Conservation (phyloP, 2,888 invertebrate species). For the Sminthurides aquaticus region DNA sequence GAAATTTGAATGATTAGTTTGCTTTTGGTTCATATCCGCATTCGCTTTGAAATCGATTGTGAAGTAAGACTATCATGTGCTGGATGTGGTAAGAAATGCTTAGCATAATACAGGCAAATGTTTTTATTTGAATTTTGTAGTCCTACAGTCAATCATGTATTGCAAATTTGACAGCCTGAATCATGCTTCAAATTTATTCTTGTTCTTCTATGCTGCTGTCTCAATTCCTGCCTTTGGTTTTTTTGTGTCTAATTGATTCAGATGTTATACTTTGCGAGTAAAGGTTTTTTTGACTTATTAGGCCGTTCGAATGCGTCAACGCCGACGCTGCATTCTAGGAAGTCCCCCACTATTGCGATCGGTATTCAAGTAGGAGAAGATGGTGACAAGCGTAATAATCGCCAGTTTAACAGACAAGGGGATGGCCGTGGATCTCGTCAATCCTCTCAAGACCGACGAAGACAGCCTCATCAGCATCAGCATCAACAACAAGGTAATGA, state of each 20-base stretch:
- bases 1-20: constrained; percentile 3
- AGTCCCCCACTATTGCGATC: constrained; percentile 80
- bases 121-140: constrained; percentile 1
- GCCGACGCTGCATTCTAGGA: constrained; percentile 52
- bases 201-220: background rate
- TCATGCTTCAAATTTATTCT: background rate
- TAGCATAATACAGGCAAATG: too few relatives aligned
- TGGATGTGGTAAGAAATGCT: too few relatives aligned
- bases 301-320: constrained; percentile 78
- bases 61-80: too few relatives aligned
- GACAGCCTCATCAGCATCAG: constrained; percentile 9
- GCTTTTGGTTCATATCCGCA: background rate
- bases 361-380: constrained; percentile 59
- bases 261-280: constrained; percentile 31
- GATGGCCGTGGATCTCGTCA: constrained; percentile 21
- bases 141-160: too few relatives aligned
- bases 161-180: too few relatives aligned
- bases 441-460: constrained; percentile 16
- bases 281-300: constrained; percentile 58
- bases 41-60: too few relatives aligned
- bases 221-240: constrained; percentile 20
- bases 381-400: constrained; percentile 20
- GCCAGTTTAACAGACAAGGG: constrained; percentile 25
- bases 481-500: constrained; percentile 16
- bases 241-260: background rate